Base-by-base conservation (phyloP, 2,797 vertebrate genomes). In the Microchirus variegatus region DNA sequence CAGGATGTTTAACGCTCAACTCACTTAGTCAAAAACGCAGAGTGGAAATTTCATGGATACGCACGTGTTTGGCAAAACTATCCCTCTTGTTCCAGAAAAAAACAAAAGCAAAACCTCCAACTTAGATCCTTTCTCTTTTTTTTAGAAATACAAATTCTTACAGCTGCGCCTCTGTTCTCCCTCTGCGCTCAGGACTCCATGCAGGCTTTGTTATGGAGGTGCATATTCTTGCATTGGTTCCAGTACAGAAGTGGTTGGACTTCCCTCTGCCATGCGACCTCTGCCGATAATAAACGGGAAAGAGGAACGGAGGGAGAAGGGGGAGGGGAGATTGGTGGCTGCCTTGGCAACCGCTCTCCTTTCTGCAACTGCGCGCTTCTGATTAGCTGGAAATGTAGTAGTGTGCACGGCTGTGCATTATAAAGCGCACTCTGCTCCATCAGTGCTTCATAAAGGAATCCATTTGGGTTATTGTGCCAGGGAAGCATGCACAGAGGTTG, bases 191-290 rank as follows among this genome's bases (percentile, higher is more conserved):
- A 85, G 84, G 78, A 81, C 77, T 86, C 88, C 83, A 76, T 45
- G 70, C 78, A 75, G 83, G 88, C 90, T 90, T 91, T 91, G 91
- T 92, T 89, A 82, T 86, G 87, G 86, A 83, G 83, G 81, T 83
- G 89, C 87, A 91, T 89, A 88, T 90, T 91, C 84, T 89, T 84
- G 91, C 87, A 87, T 76, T 89, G 90, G 85, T 85, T 90, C 87
- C 89, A 90, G 85, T 86, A 77, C 83, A 88, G 85, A 90, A 91
- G 90, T 90, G 90, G 59, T 81, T 78, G 74, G 82, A 87, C 88
- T 87, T 90, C 84, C 89, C 90, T 92, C 89, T 90, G 91, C 90
- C 93, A 93, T 90, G 93, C 94, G 94, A 94, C 94, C 93, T 93
- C 94, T 94, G 91, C 91, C 84, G 94, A 93, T 93, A 92, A 91